Evolutionary conservation across 2,113 vertebrate genomes (phyloP).

Genomic region (Sula dactylatra): DNA sequence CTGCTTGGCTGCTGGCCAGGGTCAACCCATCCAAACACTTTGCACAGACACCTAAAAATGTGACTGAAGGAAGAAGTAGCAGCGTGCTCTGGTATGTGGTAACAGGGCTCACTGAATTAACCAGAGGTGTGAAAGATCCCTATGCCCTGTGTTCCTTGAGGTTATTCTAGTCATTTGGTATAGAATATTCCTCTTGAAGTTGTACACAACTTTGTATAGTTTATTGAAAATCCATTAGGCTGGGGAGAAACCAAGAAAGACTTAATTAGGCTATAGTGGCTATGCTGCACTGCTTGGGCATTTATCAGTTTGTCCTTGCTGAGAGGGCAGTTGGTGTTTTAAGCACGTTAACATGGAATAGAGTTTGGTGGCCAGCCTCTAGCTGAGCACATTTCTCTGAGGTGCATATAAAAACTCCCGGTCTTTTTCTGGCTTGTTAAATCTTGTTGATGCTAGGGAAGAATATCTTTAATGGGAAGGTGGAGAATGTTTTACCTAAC

Average conservation of each 20-base stretch:
- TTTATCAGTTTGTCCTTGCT: background rate
- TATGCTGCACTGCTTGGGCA: background rate
- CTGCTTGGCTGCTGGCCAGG: background rate
- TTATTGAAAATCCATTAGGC: background rate
- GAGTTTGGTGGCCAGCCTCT: background rate
- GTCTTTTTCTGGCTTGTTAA: background rate
- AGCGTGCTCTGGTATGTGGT: background rate
- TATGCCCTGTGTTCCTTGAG: background rate
- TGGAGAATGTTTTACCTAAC: background rate
- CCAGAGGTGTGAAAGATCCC: background rate
- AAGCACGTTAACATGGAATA: background rate
- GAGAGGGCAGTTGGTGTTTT: background rate
- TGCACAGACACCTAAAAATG: background rate
- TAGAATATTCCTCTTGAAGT: background rate
- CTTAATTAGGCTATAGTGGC: background rate
- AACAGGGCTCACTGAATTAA: background rate
- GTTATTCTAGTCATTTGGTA: background rate
- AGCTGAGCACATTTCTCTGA: background rate
- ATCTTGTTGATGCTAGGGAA: background rate
- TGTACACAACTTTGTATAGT: background rate
- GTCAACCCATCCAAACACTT: background rate
- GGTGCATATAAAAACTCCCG: rapidly evolving
- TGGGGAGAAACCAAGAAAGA: background rate
- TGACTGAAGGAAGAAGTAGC: background rate
- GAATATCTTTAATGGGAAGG: background rate